Conservation (phyloP, 2,888 invertebrate genomes). For the Callinectes sapidus region DNA sequence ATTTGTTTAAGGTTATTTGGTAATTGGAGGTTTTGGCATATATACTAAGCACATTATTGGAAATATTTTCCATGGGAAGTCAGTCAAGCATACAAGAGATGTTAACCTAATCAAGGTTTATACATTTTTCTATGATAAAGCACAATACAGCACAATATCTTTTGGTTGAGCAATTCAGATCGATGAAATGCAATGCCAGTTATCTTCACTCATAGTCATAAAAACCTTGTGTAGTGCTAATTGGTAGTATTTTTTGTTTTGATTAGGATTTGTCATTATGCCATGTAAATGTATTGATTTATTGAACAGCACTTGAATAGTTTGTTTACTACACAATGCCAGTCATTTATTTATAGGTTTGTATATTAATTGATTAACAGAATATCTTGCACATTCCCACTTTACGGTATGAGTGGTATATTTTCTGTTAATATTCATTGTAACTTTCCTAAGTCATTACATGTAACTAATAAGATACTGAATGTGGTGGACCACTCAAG, state of each 20-base stretch:
- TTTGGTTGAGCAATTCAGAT: not conserved
- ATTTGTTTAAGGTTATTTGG: not conserved
- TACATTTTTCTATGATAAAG: not conserved
- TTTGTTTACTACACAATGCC: not conserved
- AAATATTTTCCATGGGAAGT: not conserved
- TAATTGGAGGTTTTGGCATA: not conserved
- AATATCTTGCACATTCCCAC: not conserved
- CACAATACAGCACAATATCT: not conserved
- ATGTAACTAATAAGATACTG: not conserved
- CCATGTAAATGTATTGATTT: not conserved
- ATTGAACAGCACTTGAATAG: not conserved
- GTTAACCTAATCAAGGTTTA: not conserved
- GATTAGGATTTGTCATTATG: not conserved
- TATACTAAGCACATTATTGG: not conserved
- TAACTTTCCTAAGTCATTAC: not conserved
- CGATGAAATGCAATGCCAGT: not conserved
- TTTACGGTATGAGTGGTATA: not conserved
- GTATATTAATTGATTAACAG: not conserved
- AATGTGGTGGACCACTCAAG: not conserved
- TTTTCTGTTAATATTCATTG: not conserved
- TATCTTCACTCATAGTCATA: not conserved
- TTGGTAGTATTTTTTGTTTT: not conserved
- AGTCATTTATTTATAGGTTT: not conserved
- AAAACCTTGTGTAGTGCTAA: not conserved
- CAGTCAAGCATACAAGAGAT: not conserved